A percentile compares a stretch with the other conserved stretches of the same genome.
phyloP scores from a whole-genome alignment of 2,797 vertebrate species.

The Sylvia borin region DNA sequence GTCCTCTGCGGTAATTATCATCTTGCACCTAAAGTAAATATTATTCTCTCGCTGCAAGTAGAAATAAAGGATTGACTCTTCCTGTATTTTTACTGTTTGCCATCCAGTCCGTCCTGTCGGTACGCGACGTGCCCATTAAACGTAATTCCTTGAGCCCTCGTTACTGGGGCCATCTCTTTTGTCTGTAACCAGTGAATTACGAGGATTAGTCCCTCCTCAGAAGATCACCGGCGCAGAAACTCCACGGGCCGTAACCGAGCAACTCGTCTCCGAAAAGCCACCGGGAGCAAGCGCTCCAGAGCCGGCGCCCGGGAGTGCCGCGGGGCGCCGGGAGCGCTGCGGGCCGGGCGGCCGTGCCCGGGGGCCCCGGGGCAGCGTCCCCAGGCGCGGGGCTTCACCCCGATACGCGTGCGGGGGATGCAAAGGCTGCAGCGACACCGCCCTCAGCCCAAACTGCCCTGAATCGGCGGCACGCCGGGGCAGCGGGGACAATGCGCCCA shows the following conservation, averaged over 20 bases:
- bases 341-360: neutral
- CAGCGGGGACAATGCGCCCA: neutral
- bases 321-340: neutral
- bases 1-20: neutral
- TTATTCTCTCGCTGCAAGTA: neutral
- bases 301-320: neutral
- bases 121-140: neutral
- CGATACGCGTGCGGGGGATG: neutral
- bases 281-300: neutral
- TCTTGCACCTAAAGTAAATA: constrained; percentile 38
- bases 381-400: neutral
- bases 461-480: neutral
- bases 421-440: neutral
- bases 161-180: constrained; percentile 15
- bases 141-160: neutral
- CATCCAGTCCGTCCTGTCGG: neutral
- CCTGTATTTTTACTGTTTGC: neutral
- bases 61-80: constrained; percentile 1
- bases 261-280: neutral
- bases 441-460: neutral
- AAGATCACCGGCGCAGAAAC: constrained; percentile 10
- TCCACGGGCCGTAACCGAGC: neutral
- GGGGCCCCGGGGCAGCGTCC: neutral
- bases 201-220: neutral
- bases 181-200: neutral